Percentiles rank a stretch among this genome's conserved stretches.
phyloP scores from a whole-genome alignment of 2,113 vertebrate species.

The Notechis scutatus region DNA sequence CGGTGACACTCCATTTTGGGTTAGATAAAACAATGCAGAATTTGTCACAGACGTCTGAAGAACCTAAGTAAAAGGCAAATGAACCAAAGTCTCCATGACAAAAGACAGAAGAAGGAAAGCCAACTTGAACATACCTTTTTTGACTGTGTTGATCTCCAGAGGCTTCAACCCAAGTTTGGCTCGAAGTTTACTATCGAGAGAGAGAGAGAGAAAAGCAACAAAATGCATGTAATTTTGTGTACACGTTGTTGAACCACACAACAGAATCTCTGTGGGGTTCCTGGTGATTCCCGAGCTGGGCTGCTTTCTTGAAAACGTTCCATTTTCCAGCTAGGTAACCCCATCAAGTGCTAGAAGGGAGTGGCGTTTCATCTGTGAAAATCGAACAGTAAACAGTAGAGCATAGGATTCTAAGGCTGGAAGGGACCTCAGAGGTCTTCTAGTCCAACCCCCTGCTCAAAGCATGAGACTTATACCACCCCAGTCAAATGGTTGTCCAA shows the following conservation, averaged over 20 bases:
- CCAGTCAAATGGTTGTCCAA: too few species aligned
- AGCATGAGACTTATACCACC: too few species aligned
- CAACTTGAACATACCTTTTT: slow-evolving; percentile 70
- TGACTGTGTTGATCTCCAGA: slow-evolving; percentile 77
- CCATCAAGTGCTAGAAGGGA: not conserved
- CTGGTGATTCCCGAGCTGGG: not conserved
- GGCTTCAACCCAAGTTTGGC: slow-evolving; percentile 90
- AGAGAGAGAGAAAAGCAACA: slow-evolving; percentile 21
- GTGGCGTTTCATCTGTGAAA: not conserved
- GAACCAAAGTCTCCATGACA: not conserved
- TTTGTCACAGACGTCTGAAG: not conserved
- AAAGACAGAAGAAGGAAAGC: not conserved
- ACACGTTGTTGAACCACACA: not conserved
- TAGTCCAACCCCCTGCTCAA: not conserved
- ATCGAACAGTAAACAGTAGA: not conserved
- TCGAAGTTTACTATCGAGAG: slow-evolving; percentile 77
- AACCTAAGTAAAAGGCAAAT: not conserved
- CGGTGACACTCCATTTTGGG: not conserved
- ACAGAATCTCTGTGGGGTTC: not conserved
- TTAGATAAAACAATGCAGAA: not conserved
- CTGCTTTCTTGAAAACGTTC: not conserved
- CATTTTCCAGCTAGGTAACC: not conserved
- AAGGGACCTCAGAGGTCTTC: not conserved
- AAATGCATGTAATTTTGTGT: not conserved
- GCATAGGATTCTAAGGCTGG: too few species aligned